These are phyloP conservation scores for Oryzias woworae DNA, from an alignment of 2,113 vertebrate genomes.

Conservation along the genomic window DNA sequence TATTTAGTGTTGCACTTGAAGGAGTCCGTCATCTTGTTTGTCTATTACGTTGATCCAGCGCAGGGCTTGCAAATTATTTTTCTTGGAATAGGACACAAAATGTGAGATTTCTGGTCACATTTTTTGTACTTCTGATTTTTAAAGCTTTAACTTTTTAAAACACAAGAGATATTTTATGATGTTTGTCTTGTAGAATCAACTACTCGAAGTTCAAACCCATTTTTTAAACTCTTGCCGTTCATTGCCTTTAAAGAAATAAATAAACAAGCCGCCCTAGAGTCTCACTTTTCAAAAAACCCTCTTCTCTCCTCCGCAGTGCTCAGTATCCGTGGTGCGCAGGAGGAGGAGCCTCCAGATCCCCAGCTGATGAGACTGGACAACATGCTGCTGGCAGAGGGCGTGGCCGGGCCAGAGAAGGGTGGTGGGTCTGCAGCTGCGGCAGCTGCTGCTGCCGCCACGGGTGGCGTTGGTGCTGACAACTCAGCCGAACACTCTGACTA, in stretches of 20 bases:
- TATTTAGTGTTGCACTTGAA: too few relatives aligned
- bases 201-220: background rate
- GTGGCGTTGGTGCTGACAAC: slow-evolving; percentile 89
- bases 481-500: slow-evolving; percentile 97
- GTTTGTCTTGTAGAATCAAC: slow-evolving; percentile 29
- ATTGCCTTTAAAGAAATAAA: slow-evolving; percentile 19
- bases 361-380: slow-evolving; percentile 99
- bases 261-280: background rate
- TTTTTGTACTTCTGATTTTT: too few relatives aligned
- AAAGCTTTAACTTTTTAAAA: slow-evolving; percentile 66
- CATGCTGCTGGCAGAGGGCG: slow-evolving; percentile 96
- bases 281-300: slow-evolving; percentile 7
- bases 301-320: slow-evolving; percentile 80
- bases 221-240: slow-evolving; percentile 2
- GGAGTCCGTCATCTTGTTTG: too few relatives aligned
- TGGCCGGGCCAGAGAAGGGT: slow-evolving; percentile 93
- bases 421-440: slow-evolving; percentile 89
- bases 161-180: slow-evolving; percentile 64
- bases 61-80: too few relatives aligned
- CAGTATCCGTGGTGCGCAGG: slow-evolving; percentile 96
- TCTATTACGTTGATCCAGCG: too few relatives aligned
- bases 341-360: slow-evolving; percentile 95
- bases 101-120: too few relatives aligned
- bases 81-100: too few relatives aligned
- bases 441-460: slow-evolving; percentile 87